phyloP scores from a whole-genome alignment of 2,888 invertebrate genomes.

The Trachelus iudaicus region DNA sequence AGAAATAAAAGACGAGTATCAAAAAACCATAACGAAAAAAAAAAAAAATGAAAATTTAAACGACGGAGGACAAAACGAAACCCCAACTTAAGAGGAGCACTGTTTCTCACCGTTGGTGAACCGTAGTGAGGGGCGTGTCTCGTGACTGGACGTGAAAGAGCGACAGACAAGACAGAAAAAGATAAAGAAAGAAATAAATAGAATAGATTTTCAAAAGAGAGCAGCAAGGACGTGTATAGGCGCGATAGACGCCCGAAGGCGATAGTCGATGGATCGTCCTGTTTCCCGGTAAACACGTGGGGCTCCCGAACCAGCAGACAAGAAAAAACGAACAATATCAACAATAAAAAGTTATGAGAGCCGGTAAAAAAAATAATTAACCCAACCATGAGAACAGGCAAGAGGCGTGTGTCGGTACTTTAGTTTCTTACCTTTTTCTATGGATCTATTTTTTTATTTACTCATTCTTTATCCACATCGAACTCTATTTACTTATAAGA shows the following conservation, averaged over 20 bases:
- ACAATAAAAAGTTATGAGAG: background rate
- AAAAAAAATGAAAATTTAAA: background rate
- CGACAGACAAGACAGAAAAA: background rate
- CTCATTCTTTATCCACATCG: background rate
- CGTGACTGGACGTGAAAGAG: background rate
- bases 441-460: background rate
- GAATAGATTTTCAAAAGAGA: background rate
- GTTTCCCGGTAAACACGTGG: background rate
- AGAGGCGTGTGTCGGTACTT: background rate
- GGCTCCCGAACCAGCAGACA: background rate
- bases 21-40: background rate
- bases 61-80: background rate
- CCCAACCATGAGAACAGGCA: background rate
- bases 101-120: background rate
- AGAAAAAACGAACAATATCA: background rate
- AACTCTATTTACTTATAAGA: background rate
- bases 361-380: background rate
- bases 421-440: background rate
- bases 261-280: background rate
- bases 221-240: background rate
- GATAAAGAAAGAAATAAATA: background rate
- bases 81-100: background rate
- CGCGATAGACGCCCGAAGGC: background rate
- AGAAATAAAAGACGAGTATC: background rate
- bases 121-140: background rate